phyloP scores from a whole-genome alignment of 2,797 vertebrate species.

The Acipenser ruthenus region DNA sequence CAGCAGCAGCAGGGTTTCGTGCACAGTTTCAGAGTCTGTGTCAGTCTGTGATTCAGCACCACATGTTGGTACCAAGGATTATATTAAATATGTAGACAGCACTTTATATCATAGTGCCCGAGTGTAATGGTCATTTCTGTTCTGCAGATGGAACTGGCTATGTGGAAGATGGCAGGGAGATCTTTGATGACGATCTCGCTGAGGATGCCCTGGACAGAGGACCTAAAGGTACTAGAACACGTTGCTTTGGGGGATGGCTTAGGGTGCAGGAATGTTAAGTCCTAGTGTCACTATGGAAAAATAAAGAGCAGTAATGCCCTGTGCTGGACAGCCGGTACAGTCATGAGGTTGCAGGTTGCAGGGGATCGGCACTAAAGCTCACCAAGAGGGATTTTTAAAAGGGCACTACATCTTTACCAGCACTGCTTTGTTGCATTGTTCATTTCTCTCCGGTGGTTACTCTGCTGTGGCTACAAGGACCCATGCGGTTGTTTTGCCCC shows the following conservation, averaged over 20 bases:
- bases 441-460: not conserved
- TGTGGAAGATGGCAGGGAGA: slow-evolving; percentile 91
- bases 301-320: no score
- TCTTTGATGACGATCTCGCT: slow-evolving; percentile 92
- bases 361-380: no score
- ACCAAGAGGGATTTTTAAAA: no score
- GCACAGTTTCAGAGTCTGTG: not conserved
- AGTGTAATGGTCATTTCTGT: slow-evolving; percentile 11
- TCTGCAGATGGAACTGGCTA: slow-evolving; percentile 85
- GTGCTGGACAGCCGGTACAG: no score
- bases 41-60: not conserved
- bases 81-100: no score
- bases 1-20: not conserved
- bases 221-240: slow-evolving; percentile 56
- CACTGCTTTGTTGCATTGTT: slow-evolving; percentile 14
- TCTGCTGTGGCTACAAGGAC: not conserved
- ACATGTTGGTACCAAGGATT: not conserved
- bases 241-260: no score
- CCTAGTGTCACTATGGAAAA: no score
- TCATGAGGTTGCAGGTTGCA: no score
- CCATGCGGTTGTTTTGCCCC: slow-evolving; percentile 4
- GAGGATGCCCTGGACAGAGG: slow-evolving; percentile 63
- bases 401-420: not conserved
- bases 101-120: not conserved
- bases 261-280: no score